Evolutionary conservation across 2,113 vertebrate species (phyloP).

Genomic region (Lota lota): DNA sequence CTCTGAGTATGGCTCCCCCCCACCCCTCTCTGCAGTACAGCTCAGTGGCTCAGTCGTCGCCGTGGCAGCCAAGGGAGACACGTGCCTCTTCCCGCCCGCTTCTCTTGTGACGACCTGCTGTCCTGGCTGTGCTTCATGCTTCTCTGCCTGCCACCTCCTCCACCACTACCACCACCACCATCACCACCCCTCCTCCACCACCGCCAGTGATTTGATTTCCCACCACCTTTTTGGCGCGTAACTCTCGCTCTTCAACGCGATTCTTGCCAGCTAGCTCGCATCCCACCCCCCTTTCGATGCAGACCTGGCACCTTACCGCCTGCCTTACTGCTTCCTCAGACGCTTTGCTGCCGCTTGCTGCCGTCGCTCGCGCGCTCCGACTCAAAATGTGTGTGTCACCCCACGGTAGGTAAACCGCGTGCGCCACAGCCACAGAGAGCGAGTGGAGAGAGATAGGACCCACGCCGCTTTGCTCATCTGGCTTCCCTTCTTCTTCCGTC

Average conservation of each 20-base stretch:
- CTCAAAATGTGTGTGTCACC: neutral
- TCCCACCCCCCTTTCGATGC: slow-evolving; percentile 19
- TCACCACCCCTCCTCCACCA: slow-evolving; percentile 14
- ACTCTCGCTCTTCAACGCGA: slow-evolving; percentile 38
- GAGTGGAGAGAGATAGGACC: slow-evolving; percentile 7
- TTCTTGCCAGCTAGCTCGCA: slow-evolving; percentile 43
- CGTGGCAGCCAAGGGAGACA: neutral
- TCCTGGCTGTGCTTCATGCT: slow-evolving; percentile 5
- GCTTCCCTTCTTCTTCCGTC: slow-evolving; percentile 22
- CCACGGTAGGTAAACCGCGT: neutral
- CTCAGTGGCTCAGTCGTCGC: neutral
- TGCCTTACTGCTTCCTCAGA: slow-evolving; percentile 39
- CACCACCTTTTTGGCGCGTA: slow-evolving; percentile 51
- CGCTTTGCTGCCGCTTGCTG: neutral
- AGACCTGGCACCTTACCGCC: slow-evolving; percentile 27
- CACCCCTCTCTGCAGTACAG: neutral
- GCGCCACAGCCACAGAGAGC: neutral
- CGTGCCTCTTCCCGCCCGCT: neutral
- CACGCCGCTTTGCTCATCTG: neutral
- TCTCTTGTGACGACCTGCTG: neutral
- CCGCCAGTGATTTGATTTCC: slow-evolving; percentile 11
- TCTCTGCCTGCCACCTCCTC: slow-evolving; percentile 3
- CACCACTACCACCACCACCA: slow-evolving; percentile 18
- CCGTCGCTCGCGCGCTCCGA: neutral
- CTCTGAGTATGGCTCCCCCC: neutral